Conservation (phyloP, 2,113 vertebrate genomes). For the Ictidomys tridecemlineatus region DNA sequence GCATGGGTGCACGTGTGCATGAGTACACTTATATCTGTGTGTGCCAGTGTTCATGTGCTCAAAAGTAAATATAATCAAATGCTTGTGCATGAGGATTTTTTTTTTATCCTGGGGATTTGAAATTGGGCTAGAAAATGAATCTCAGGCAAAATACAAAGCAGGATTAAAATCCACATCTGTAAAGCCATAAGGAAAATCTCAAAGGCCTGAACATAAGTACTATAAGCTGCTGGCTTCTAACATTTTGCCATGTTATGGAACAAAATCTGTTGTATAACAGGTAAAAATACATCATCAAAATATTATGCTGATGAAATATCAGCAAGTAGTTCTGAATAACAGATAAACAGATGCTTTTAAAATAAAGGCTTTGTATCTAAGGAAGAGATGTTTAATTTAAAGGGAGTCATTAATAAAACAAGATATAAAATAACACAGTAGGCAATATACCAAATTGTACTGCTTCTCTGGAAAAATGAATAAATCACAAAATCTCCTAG, state of each 20-base stretch:
- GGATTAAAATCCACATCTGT: constrained; percentile 71
- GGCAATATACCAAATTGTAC: neutral
- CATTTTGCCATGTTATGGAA: constrained; percentile 32
- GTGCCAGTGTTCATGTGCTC: neutral
- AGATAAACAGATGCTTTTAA: constrained; percentile 18
- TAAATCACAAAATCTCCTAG: neutral
- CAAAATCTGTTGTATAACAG: constrained; percentile 6
- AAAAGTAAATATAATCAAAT: constrained; percentile 12
- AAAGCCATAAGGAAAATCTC: constrained; percentile 61
- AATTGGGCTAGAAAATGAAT: constrained; percentile 55
- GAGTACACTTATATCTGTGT: neutral
- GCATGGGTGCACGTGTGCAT: neutral
- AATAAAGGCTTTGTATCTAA: neutral
- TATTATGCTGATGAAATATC: neutral
- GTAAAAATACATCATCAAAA: constrained; percentile 7
- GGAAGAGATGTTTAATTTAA: neutral
- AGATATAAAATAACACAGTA: neutral
- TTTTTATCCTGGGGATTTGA: constrained; percentile 36
- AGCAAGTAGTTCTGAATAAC: neutral
- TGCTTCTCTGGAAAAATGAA: neutral
- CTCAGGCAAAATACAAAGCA: constrained; percentile 64
- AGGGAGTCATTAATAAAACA: constrained; percentile 26
- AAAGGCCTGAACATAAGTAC: constrained; percentile 28
- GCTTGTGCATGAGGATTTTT: constrained; percentile 32
- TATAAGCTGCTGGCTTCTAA: constrained; percentile 19